These are phyloP conservation scores for Sapayoa aenigma DNA, from an alignment of 2,113 vertebrate species.

Conservation along the genomic window DNA sequence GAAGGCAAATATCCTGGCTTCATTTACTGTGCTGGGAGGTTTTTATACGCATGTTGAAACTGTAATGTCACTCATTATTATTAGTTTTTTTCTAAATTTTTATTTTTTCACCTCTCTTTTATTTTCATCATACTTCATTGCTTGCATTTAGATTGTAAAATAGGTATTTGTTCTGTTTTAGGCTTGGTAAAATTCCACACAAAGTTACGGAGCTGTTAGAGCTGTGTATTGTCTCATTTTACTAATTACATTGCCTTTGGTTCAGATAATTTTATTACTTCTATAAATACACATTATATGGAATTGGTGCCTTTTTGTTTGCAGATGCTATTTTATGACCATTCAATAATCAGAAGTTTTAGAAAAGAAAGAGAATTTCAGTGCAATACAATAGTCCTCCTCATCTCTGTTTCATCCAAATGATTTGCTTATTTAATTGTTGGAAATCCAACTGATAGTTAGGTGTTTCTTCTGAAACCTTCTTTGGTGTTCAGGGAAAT, in stretches of 20 bases:
- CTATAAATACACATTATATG: neutral
- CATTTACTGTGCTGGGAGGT: neutral
- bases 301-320: neutral
- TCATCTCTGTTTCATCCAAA: neutral
- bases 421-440: conserved; percentile 12
- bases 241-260: neutral
- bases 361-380: neutral
- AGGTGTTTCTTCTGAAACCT: conserved; percentile 39
- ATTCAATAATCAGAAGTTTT: neutral
- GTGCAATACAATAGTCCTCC: neutral
- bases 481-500: conserved; percentile 39
- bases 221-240: neutral
- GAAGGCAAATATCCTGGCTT: neutral
- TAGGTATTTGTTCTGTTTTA: neutral
- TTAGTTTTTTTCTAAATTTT: neutral
- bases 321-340: neutral
- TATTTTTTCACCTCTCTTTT: neutral
- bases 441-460: conserved; percentile 26
- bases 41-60: neutral
- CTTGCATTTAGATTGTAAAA: neutral
- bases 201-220: neutral
- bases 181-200: neutral
- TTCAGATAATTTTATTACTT: neutral
- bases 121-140: neutral
- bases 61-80: neutral